Evolutionary conservation across 2,888 invertebrate species (phyloP).

Genomic region (Drosophila diplacantha): DNA sequence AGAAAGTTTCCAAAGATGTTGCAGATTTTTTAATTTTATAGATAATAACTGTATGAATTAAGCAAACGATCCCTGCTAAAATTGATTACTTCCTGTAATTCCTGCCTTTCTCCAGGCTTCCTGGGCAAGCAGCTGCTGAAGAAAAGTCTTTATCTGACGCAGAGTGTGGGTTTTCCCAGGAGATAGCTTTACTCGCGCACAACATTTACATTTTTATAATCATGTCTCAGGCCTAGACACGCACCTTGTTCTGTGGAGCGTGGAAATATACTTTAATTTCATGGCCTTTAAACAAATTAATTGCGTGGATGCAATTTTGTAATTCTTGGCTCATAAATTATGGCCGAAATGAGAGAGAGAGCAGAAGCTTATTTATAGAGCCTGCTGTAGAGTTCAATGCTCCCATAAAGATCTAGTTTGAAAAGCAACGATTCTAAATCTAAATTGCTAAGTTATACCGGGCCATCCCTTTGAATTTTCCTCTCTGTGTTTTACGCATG

Average conservation of each 20-base stretch:
- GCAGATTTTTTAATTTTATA: neutral
- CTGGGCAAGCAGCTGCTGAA: conserved; percentile 5
- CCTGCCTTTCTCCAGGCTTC: conserved; percentile 9
- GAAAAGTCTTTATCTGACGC: neutral
- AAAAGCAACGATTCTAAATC: conserved; percentile 40
- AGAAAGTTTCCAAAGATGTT: too few species aligned
- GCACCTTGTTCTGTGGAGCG: conserved; percentile 24
- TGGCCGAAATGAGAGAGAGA: conserved; percentile 19
- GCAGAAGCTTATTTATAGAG: conserved; percentile 6
- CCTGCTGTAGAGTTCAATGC: conserved; percentile 39
- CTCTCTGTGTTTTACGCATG: conserved; percentile 43
- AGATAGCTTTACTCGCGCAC: conserved; percentile 11
- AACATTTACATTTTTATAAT: conserved; percentile 24
- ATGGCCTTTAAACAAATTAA: conserved; percentile 58
- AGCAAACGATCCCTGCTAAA: neutral
- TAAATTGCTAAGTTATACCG: conserved; percentile 66
- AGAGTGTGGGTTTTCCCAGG: conserved; percentile 20
- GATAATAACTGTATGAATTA: neutral
- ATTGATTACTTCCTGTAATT: conserved; percentile 26
- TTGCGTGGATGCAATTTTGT: conserved; percentile 50
- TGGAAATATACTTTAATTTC: conserved; percentile 46
- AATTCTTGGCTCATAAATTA: conserved; percentile 41
- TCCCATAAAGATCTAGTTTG: conserved; percentile 16
- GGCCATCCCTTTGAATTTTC: conserved; percentile 5
- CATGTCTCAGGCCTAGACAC: conserved; percentile 18